A percentile compares a stretch with the other conserved stretches of the same genome.
phyloP scores from a whole-genome alignment of 2,888 invertebrate species.

The Scrobipalpa costella region DNA sequence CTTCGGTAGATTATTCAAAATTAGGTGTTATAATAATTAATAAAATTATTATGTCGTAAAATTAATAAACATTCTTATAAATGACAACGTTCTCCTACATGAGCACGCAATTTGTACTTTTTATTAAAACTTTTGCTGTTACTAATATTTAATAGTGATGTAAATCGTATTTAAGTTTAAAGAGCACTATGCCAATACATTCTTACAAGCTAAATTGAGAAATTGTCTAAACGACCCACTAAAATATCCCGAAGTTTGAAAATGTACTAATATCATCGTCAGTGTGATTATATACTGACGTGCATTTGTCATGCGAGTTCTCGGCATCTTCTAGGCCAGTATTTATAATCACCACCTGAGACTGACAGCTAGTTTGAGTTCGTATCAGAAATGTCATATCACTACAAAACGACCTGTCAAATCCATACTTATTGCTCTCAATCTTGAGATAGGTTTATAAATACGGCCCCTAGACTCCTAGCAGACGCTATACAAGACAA shows the following conservation, averaged over 20 bases:
- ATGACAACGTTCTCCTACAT: conserved; percentile 63
- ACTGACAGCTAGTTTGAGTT: too few relatives aligned
- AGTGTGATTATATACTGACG: conserved; percentile 48
- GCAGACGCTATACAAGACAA: conserved; percentile 39
- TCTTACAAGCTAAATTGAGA: conserved; percentile 58
- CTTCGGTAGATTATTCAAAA: conserved; percentile 10
- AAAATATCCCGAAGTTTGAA: conserved; percentile 47
- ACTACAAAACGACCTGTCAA: too few relatives aligned
- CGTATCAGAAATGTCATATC: too few relatives aligned
- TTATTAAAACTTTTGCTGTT: conserved; percentile 47
- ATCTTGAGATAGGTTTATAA: too few relatives aligned
- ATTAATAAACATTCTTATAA: conserved; percentile 51
- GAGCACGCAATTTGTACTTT: conserved; percentile 79
- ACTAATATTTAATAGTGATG: conserved; percentile 43
- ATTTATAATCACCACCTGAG: too few relatives aligned
- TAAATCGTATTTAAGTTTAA: conserved; percentile 40
- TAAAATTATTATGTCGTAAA: conserved; percentile 26
- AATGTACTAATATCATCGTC: conserved; percentile 47
- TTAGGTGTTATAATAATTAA: conserved; percentile 23
- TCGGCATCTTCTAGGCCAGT: too few relatives aligned
- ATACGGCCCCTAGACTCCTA: too few relatives aligned
- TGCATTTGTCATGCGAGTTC: conserved; percentile 59
- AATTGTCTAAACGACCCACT: conserved; percentile 63
- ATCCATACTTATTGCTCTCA: too few relatives aligned
- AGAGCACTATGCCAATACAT: conserved; percentile 56